Evolutionary conservation across 2,797 vertebrate species (phyloP), one percentile per base, ranked within the genome.

Genomic region (Lepus oiostolus): DNA sequence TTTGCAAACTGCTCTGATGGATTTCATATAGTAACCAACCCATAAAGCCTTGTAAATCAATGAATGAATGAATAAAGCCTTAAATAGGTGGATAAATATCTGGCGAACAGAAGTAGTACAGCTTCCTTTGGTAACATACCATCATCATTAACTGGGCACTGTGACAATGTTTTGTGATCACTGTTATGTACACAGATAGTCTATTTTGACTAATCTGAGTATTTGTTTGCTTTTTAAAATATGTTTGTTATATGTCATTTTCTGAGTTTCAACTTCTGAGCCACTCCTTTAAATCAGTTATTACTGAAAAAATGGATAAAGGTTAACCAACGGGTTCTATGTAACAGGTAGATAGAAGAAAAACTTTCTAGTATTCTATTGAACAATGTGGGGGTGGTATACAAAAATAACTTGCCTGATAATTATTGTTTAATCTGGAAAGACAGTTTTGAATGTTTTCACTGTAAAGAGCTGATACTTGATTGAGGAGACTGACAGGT

Each of bases 41-140:
- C 11, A 54, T 68, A 81, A 91, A 87, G n/a, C 35, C 17, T 60
- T 95, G 2, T 42, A n/a, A 70, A 9, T 92, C 21, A 90, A 83
- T 54, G 17, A 17, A 81, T 91, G 19, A 86, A 2, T 72, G 13
- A 76, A 75, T 70, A 84, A 71, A 38, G 77, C 50, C 10, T 63
- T 47, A 30, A 75, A 72, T 60, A 82, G 77, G 28, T 81, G 9
- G 91, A 74, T 72, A 79, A 63, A 2, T 67, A 17, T 42, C 77
- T 65, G 21, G 52, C 42, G 5, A 89, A 86, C 11, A 32, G 24
- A 88, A 88, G 21, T 68, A 67, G 54, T 30, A n/a, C 1, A 58
- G 63, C 54, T 82, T 11, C 65, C 7, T 32, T 85, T 28, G 68
- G 54, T 68, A 67, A 82, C 0, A 6, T 63, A 9, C 24, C 6